Evolutionary conservation across 2,113 vertebrate species (phyloP).

Genomic region (Leptocoma aspasia): DNA sequence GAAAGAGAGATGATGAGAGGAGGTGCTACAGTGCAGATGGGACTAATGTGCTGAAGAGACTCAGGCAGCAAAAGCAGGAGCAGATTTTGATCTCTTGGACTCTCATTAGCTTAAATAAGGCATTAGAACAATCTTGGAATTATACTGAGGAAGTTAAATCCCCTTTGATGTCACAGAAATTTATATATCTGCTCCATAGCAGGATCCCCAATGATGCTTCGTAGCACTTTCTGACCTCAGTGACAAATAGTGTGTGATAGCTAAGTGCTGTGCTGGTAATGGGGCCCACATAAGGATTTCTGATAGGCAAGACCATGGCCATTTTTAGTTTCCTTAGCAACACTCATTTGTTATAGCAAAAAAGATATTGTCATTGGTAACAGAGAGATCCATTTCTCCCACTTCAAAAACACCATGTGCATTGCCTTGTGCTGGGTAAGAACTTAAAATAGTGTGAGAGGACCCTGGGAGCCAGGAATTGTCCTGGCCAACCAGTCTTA

Average conservation of each 20-base stretch:
- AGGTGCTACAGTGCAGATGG: neutral
- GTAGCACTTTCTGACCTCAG: neutral
- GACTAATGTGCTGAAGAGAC: neutral
- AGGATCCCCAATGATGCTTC: neutral
- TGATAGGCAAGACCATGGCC: neutral
- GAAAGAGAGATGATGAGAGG: neutral
- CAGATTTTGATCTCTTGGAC: neutral
- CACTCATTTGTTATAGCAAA: neutral
- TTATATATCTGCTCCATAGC: neutral
- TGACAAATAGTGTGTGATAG: neutral
- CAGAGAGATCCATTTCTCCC: neutral
- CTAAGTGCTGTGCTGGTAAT: neutral
- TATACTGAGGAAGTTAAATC: neutral
- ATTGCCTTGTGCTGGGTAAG: neutral
- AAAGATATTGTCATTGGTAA: neutral
- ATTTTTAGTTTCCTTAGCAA: neutral
- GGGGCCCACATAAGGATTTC: neutral
- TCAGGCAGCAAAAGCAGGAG: neutral
- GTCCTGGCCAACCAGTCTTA: neutral
- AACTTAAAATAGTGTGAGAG: neutral
- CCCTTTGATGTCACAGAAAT: neutral
- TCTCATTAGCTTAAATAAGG: neutral
- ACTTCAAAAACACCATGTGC: neutral
- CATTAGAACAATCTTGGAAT: neutral
- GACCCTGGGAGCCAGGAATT: neutral